Evolutionary conservation across 2,888 invertebrate species (phyloP), one percentile per base, ranked within the genome.

Genomic region (Timema podura): DNA sequence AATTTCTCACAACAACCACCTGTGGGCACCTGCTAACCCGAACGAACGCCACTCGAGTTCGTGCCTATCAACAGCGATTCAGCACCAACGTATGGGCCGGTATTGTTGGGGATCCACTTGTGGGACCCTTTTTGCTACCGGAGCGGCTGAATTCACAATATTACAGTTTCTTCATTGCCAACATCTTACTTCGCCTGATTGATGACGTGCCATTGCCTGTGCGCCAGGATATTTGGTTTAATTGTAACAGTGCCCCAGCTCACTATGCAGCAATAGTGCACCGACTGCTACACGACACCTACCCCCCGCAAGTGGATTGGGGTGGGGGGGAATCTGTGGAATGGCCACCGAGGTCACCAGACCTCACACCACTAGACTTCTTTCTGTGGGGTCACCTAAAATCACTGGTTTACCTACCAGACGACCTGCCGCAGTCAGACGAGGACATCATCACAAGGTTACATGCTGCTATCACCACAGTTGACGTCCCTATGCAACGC

Each of bases 1-100:
- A n/a, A n/a, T n/a, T n/a, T n/a, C n/a, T n/a, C n/a, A n/a, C n/a
- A n/a, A n/a, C n/a, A n/a, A n/a, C 66, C 44, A 48, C 48, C 48
- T 66, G 48, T 66, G 48, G 66, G n/a, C 48, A 47, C 44, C 65
- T 48, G 66, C 11, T 13, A 66, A 66, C 48, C n/a, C n/a, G n/a
- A n/a, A n/a, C n/a, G n/a, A n/a, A n/a, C n/a, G n/a, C n/a, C n/a
- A n/a, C n/a, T n/a, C 48, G n/a, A 9, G 54, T 54, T 13, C 54
- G 54, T 54, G 54, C 13, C 54, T 54, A 54, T 54, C 54, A 54
- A 11, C 6, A 54, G 10, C 54, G 54, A 9, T 54, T 54, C 54
- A 13, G 54, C n/a, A 54, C 16, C 54, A 54, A 54, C 11, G 54
- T 54, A 54, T 54, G 54, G n/a, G n/a, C n/a, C n/a, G n/a, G n/a